phyloP scores from a whole-genome alignment of 2,888 invertebrate species.

The Drosophila meridionalis region DNA sequence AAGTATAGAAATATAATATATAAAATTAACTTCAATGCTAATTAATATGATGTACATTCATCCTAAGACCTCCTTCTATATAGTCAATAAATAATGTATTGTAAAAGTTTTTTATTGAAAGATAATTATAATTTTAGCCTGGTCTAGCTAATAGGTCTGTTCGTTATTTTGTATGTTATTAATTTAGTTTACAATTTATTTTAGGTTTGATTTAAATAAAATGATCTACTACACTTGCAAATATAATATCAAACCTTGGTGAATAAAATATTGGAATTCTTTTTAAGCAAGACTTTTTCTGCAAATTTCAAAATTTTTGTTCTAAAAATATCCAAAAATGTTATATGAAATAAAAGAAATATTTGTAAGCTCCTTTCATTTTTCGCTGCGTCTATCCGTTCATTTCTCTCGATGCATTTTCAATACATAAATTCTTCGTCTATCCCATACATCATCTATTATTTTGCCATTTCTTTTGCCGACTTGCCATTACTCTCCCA shows the following conservation, averaged over 20 bases:
- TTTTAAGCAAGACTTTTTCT: background rate
- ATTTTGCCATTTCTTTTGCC: background rate
- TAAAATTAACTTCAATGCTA: too few relatives aligned
- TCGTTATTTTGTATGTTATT: background rate
- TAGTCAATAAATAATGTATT: background rate
- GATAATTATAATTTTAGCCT: background rate
- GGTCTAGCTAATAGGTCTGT: background rate
- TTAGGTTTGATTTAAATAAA: background rate
- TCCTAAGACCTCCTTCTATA: background rate
- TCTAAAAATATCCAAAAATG: background rate
- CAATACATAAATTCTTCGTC: constrained; percentile 10
- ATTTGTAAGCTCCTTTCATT: too few relatives aligned
- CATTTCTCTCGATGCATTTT: background rate
- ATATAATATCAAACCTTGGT: too few relatives aligned
- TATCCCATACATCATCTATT: constrained; percentile 14
- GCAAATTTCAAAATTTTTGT: background rate
- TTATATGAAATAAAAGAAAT: background rate
- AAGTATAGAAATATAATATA: background rate
- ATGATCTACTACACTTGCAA: background rate
- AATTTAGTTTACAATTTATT: background rate
- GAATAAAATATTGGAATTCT: background rate
- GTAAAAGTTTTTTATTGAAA: background rate
- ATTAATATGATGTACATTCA: too few relatives aligned
- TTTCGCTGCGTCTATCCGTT: background rate
- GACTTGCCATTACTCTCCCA: background rate